Evolutionary conservation across 2,888 invertebrate species (phyloP), one percentile per base, ranked within the genome.

Genomic region (Apocheima hispidaria): DNA sequence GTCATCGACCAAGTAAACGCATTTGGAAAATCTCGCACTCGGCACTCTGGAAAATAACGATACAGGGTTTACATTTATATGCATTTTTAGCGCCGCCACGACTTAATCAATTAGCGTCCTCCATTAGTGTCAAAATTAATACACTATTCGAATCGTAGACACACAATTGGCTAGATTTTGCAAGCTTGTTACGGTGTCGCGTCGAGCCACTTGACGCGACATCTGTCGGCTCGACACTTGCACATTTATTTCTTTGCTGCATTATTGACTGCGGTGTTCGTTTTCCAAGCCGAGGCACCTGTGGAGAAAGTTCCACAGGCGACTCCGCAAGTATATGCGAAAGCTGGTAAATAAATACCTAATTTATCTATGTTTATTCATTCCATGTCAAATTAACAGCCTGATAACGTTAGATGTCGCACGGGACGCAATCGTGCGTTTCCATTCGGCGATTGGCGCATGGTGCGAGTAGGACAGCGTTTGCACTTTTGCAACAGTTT

Each of bases 251-350:
- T 12, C 12, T 54, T 61, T 56, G 56, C 56, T 43, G 43, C 44
- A 38, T 48, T 62, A 56, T 36, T 57, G 50, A 54, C 30, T 23
- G 7, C 49, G 36, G 30, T 60, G 21, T 60, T 55, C 50, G 43
- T 60, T 60, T 60, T 60, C 54, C 36, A 44, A 62, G 61, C 51
- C 36, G 61, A 62, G 52, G 48, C 48, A 41, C 56, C 55, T 57
- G 61, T 52, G 61, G 61, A 52, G 46, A 52, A 48, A 57, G n/a
- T 48, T 52, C 56, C 56, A 56, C 61, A 62, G 56, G 61, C 61
- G 56, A 51, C 56, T 62, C 56, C 56, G 56, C 52, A 56, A 52
- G n/a, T 51, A 36, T 44, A 46, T 46, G 44, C 48, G 54, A 16
- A 20, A 30, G 51, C 55, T 26, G 46, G 44, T 62, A 62, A 62